Conservation (phyloP, 37 sponge, comb jelly and placozoan species). For the Bolinopsis microptera region DNA sequence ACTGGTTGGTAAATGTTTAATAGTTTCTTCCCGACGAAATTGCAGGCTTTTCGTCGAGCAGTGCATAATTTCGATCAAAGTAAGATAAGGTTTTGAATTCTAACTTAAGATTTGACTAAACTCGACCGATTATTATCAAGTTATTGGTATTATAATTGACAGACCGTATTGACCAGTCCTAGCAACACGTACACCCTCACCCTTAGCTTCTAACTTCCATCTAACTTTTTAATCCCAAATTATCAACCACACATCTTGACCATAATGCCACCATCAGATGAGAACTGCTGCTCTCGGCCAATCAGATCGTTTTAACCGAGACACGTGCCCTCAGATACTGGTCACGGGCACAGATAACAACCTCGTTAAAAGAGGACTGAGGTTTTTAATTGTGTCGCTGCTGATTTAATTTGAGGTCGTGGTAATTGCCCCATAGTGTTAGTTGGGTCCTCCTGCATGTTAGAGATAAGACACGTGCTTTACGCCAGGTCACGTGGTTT, state of each 20-base stretch:
- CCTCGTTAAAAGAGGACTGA: background rate
- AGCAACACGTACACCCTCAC: background rate
- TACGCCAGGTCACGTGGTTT: background rate
- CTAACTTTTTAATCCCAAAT: background rate
- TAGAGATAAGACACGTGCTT: background rate
- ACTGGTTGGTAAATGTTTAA: too few relatives aligned
- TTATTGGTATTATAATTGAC: too few relatives aligned
- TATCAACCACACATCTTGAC: background rate
- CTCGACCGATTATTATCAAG: too few relatives aligned
- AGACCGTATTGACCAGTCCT: background rate
- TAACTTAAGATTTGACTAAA: too few relatives aligned
- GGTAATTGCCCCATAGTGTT: background rate
- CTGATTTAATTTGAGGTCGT: background rate
- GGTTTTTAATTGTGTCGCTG: background rate
- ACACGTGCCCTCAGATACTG: background rate
- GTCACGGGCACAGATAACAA: background rate
- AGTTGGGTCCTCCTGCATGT: background rate
- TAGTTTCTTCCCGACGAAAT: too few relatives aligned
- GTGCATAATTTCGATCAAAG: too few relatives aligned
- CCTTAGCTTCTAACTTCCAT: too few relatives aligned
- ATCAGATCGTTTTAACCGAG: background rate
- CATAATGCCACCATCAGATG: background rate
- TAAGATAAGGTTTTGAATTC: too few relatives aligned
- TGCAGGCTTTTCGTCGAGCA: too few relatives aligned
- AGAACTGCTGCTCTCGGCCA: background rate